A percentile compares a stretch with the other conserved stretches of the same genome.
Evolutionary conservation across 92 coral and sea anemone species (phyloP).

Genomic region (Anthopleura xanthogrammica): DNA sequence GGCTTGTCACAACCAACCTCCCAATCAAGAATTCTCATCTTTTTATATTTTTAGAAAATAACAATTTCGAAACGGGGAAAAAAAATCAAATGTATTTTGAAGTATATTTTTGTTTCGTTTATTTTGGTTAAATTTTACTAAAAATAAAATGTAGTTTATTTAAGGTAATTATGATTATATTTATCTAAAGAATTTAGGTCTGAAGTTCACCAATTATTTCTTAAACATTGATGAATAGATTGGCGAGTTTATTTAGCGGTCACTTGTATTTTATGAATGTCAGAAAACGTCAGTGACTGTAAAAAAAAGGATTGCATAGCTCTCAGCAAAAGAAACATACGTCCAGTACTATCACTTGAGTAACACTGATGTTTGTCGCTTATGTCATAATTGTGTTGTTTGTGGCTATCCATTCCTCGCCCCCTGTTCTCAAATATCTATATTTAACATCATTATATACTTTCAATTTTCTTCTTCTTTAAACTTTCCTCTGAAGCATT

Average conservation of each 20-base stretch:
- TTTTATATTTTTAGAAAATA: background rate
- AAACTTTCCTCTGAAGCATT: too few species aligned
- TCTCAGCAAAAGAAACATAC: too few species aligned
- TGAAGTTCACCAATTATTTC: background rate
- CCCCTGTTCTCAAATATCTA: too few species aligned
- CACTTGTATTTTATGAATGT: background rate
- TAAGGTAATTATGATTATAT: background rate
- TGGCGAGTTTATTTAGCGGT: slow-evolving; percentile 1
- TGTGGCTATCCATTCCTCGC: too few species aligned
- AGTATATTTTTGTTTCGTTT: background rate
- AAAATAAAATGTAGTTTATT: background rate
- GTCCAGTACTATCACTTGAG: too few species aligned
- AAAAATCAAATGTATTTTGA: background rate
- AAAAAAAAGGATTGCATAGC: too few species aligned
- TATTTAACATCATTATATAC: too few species aligned
- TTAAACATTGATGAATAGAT: background rate
- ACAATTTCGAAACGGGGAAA: background rate
- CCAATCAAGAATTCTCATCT: background rate
- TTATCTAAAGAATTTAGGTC: background rate
- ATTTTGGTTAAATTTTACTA: background rate
- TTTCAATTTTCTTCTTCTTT: too few species aligned
- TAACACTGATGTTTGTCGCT: too few species aligned
- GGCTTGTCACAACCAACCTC: background rate
- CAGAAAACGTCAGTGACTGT: background rate
- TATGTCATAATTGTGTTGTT: too few species aligned